Percentiles rank a stretch among this genome's conserved stretches.
Conservation (phyloP, 2,113 vertebrate genomes). For the Seriola dumerili region DNA sequence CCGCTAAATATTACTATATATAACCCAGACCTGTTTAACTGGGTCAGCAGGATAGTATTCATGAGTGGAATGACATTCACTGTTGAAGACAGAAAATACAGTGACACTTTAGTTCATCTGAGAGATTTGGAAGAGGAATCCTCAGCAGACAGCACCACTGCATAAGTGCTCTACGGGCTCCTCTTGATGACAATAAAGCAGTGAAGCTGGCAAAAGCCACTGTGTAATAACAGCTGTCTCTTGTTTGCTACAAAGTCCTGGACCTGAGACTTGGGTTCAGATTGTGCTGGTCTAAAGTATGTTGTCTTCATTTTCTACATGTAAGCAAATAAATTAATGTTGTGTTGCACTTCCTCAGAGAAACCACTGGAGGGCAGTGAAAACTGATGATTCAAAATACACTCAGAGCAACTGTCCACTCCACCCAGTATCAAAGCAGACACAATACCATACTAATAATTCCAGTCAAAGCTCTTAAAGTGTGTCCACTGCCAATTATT, state of each 20-base stretch:
- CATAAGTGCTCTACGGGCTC: too few relatives aligned
- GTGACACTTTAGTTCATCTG: too few relatives aligned
- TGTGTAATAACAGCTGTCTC: too few relatives aligned
- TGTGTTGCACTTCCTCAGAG: background rate
- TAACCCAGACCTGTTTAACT: background rate
- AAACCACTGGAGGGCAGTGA: constrained; percentile 15
- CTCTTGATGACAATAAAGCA: too few relatives aligned
- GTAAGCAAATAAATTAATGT: background rate
- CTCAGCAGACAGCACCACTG: too few relatives aligned
- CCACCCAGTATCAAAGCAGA: background rate
- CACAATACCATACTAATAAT: background rate
- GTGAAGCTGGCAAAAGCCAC: too few relatives aligned
- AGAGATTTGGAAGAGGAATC: too few relatives aligned
- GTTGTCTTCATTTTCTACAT: background rate
- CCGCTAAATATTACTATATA: background rate
- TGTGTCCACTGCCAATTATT: background rate
- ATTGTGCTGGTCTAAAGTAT: background rate
- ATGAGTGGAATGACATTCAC: too few relatives aligned
- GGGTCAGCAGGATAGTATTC: too few relatives aligned
- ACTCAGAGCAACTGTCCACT: background rate
- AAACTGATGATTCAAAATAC: background rate
- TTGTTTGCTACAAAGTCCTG: too few relatives aligned
- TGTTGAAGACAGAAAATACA: too few relatives aligned
- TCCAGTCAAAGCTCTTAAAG: background rate
- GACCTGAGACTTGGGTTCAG: too few relatives aligned